phyloP scores from a whole-genome alignment of 2,113 vertebrate genomes.

The Panurus biarmicus region DNA sequence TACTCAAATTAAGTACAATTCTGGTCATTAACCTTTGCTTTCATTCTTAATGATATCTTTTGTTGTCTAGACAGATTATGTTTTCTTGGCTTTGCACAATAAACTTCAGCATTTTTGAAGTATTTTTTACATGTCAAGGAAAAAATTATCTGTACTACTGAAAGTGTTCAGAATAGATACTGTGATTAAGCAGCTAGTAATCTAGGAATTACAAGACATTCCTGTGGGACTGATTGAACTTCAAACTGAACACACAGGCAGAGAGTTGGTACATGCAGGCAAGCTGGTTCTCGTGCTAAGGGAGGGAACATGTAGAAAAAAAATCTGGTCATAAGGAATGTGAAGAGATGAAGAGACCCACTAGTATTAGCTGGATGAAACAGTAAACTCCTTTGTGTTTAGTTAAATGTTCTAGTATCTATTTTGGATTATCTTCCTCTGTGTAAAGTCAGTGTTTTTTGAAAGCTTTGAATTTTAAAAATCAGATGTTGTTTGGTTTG shows the following conservation, averaged over 20 bases:
- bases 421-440: neutral
- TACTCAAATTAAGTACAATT: neutral
- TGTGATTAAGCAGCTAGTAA: neutral
- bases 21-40: slow-evolving; percentile 15
- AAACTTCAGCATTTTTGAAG: neutral
- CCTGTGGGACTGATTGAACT: neutral
- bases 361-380: neutral
- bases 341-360: neutral
- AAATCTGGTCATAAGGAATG: neutral
- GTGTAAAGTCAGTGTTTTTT: neutral
- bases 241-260: neutral
- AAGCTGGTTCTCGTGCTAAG: neutral
- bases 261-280: neutral
- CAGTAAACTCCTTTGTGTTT: neutral
- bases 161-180: neutral
- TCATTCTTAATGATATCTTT: neutral
- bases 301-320: neutral
- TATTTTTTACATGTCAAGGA: neutral
- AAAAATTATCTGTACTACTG: neutral
- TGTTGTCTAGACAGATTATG: neutral
- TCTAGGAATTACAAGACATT: neutral
- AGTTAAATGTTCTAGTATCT: neutral
- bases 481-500: neutral
- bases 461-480: neutral
- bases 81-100: neutral